phyloP scores from a whole-genome alignment of 30 jellyfish, hydroid and myxozoan species.

The Rhopilema esculentum region DNA sequence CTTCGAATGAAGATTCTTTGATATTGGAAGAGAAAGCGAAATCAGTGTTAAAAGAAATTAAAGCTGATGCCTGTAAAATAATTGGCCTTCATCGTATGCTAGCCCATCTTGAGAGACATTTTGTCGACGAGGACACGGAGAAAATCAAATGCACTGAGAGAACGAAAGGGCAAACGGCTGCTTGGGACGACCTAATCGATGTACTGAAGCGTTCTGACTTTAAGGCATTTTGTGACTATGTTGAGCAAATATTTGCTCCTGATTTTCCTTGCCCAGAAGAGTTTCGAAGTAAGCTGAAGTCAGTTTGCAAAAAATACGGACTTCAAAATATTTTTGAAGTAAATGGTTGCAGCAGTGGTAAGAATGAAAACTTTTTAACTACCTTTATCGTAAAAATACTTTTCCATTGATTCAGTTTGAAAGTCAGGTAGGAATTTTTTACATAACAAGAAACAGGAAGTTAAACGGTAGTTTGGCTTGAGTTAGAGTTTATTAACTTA shows the following conservation, averaged over 20 bases:
- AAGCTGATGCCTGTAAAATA: constrained; percentile 1
- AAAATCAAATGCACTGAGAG: neutral
- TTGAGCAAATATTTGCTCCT: neutral
- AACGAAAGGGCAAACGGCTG: neutral
- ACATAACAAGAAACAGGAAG: no score
- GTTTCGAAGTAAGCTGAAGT: neutral
- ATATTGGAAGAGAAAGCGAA: neutral
- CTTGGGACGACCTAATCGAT: constrained; percentile 14
- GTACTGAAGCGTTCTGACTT: neutral
- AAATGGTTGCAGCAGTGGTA: no score
- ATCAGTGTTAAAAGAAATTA: neutral
- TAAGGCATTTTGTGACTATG: neutral
- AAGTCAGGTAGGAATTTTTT: no score
- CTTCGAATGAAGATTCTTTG: neutral
- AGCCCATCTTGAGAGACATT: neutral
- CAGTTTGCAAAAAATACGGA: neutral
- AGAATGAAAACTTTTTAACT: no score
- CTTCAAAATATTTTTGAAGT: neutral
- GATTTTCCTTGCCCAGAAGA: neutral
- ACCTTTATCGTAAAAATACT: no score
- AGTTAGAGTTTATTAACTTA: no score
- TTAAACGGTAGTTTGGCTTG: no score
- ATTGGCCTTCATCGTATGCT: constrained; percentile 1
- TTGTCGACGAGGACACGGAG: neutral
- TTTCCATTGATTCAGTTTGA: no score